Evolutionary conservation across 1,140 invertebrate genomes (phyloP).

Genomic region (Cydia pomonella): DNA sequence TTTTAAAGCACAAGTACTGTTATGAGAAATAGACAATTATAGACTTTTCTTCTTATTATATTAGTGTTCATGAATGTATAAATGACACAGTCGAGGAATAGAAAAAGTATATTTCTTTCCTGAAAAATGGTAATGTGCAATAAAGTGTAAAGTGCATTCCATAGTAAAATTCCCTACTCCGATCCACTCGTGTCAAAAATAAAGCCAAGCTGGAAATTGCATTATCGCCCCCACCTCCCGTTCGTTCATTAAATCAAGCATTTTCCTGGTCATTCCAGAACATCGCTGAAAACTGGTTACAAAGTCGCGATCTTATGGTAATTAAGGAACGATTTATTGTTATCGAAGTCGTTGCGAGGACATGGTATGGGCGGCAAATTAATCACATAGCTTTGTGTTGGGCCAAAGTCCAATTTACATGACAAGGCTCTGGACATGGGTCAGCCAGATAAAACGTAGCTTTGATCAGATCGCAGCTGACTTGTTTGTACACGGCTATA

Average conservation of each 20-base stretch:
- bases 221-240: neutral
- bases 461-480: conserved; percentile 13
- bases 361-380: conserved; percentile 35
- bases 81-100: too few species aligned
- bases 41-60: too few species aligned
- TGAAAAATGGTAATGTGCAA: too few species aligned
- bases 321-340: conserved; percentile 27
- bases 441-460: conserved; percentile 37
- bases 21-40: too few species aligned
- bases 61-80: too few species aligned
- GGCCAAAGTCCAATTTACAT: conserved; percentile 41
- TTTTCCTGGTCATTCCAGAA: conserved; percentile 5
- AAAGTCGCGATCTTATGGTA: conserved; percentile 30
- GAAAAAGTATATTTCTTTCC: too few species aligned
- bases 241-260: conserved; percentile 1
- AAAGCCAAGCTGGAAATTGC: neutral
- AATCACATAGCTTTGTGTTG: conserved; percentile 41
- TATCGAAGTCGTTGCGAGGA: conserved; percentile 8
- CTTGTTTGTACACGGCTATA: neutral
- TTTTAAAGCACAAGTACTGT: too few species aligned
- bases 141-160: too few species aligned
- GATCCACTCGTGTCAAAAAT: neutral
- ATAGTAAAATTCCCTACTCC: too few species aligned
- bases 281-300: neutral
- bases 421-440: conserved; percentile 37